Base-by-base conservation (phyloP, 2,888 invertebrate genomes). In the Pachymerium ferrugineum region DNA sequence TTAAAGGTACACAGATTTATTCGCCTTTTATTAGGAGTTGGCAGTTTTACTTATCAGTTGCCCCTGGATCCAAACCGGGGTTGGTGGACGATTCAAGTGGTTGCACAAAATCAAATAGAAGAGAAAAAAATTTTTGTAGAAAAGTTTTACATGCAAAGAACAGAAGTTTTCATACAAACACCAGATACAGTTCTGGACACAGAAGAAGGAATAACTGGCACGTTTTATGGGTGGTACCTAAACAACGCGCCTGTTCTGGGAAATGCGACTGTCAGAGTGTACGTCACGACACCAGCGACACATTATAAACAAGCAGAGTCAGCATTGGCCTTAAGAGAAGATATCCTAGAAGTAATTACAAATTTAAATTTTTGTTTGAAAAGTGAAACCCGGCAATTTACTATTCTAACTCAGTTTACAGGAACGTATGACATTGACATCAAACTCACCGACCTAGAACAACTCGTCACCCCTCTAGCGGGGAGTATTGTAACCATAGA, bases 71-170 rank as follows among this genome's bases (percentile, higher is more conserved):
- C 75, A 5, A 73, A 76, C 22, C 47, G 74, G 10, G 83, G 83
- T 1, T 78, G 78, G 74, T 83, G 83, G 83, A 81, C 78, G 74
- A 82, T 83, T 33, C 78, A 80, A 67, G 81, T 82, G 0, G 78
- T 80, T 74, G 81, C 82, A 3, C 78, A 80, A 80, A 81, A 74
- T 78, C 81, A 70, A 74, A 76, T 74, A 31, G 33, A 73, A 72
- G 62, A 75, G 31, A 72, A 75, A 33, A 19, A 25, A 8, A 74
- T 83, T 73, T 78, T 78, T 73, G 82, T 83, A 8, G 82, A 83
- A 75, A 82, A 81, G 73, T 83, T 81, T 77, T 83, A 82, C 77
- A 78, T 79, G 5, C 82, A 82, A 38, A 70, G 68, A 54, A 74
- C 77, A 4, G 78, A 83, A 82, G 81, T 82, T 1, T 80, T 80